Evolutionary conservation across 2,113 vertebrate species (phyloP).

Genomic region (Ahaetulla prasina): DNA sequence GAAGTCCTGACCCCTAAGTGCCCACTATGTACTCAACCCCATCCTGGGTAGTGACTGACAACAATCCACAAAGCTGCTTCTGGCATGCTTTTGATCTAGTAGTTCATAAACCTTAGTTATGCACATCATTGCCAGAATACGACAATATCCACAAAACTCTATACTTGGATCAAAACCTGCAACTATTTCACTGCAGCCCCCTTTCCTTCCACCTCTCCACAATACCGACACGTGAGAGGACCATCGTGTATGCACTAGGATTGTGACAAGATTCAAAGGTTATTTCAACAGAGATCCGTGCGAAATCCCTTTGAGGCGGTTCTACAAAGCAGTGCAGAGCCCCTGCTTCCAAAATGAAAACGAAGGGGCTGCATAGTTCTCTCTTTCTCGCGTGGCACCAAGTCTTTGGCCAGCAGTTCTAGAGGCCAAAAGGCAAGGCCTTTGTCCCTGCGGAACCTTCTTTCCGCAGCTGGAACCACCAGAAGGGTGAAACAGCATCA

Average conservation of each 20-base stretch:
- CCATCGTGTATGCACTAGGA: not conserved
- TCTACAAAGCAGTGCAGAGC: not conserved
- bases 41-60: not conserved
- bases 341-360: not conserved
- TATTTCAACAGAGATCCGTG: not conserved
- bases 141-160: not conserved
- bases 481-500: not conserved
- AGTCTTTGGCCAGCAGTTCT: not conserved
- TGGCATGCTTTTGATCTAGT: not conserved
- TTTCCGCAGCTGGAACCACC: not conserved
- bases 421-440: not conserved
- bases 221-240: not conserved
- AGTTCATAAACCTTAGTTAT: not conserved
- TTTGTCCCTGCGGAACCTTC: not conserved
- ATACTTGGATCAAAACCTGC: not conserved
- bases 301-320: not conserved
- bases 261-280: not conserved
- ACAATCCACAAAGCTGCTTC: not conserved
- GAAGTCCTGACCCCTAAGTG: not conserved
- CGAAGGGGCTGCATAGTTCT: not conserved
- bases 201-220: not conserved
- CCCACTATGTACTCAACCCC: not conserved
- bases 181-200: not conserved
- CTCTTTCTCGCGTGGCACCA: not conserved
- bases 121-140: not conserved